Percentiles rank a stretch among this genome's conserved stretches.
Conservation (phyloP, 2,888 invertebrate genomes). For the Acrobasis consociella region DNA sequence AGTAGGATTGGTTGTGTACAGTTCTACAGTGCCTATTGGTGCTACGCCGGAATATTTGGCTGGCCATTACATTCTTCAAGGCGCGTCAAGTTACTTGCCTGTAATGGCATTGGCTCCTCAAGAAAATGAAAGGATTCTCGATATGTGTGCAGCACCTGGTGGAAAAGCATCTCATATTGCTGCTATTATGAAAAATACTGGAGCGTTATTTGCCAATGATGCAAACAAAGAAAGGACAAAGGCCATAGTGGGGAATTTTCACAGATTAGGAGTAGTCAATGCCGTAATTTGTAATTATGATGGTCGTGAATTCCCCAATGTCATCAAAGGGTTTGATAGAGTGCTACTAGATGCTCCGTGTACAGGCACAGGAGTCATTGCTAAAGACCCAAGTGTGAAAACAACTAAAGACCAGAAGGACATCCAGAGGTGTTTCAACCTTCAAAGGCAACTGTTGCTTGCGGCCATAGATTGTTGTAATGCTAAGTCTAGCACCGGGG, state of each 20-base stretch:
- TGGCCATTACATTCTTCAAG: constrained; percentile 98
- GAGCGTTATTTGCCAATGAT: constrained; percentile 98
- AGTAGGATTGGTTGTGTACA: constrained; percentile 97
- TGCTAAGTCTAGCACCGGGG: constrained; percentile 95
- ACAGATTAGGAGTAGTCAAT: constrained; percentile 97
- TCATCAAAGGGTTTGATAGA: constrained; percentile 96
- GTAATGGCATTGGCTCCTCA: constrained; percentile 99
- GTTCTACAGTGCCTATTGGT: constrained; percentile 97
- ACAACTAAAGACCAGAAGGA: constrained; percentile 94
- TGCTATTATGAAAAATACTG: constrained; percentile 99
- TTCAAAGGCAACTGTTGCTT: constrained; percentile 95
- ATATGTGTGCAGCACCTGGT: constrained; percentile 99
- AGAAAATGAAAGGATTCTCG: constrained; percentile 96
- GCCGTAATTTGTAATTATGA: constrained; percentile 94
- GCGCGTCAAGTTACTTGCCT: constrained; percentile 97
- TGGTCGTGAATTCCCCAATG: constrained; percentile 91
- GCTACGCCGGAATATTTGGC: constrained; percentile 99
- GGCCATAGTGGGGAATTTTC: constrained; percentile 97
- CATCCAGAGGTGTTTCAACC: constrained; percentile 94
- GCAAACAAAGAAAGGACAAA: constrained; percentile 93
- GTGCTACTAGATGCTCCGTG: constrained; percentile 99
- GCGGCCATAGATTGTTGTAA: constrained; percentile 98
- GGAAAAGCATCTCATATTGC: constrained; percentile 99
- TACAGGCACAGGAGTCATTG: constrained; percentile 98
- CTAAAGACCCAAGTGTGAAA: constrained; percentile 98